Percentiles rank a stretch among this genome's conserved stretches.
phyloP scores from a whole-genome alignment of 2,888 invertebrate genomes.

The Chloroclysta siterata region DNA sequence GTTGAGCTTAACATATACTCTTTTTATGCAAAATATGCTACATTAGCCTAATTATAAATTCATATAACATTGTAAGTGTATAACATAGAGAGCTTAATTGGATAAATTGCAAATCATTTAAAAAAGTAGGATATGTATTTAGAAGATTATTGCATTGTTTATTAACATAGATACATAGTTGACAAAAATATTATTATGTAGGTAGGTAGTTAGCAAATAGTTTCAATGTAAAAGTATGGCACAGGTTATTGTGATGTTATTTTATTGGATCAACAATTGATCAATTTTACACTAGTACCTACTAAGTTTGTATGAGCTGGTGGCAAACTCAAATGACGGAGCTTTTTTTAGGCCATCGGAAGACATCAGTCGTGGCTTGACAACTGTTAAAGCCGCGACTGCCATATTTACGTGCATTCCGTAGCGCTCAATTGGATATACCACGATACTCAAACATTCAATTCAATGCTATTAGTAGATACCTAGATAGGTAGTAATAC shows the following conservation, averaged over 20 bases:
- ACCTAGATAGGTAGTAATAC: not conserved
- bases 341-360: not conserved
- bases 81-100: constrained; percentile 27
- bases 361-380: not conserved
- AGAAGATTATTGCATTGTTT: constrained; percentile 21
- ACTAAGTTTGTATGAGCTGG: constrained; percentile 1
- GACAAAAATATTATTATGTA: constrained; percentile 26
- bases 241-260: constrained; percentile 29
- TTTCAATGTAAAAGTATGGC: constrained; percentile 25
- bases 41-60: constrained; percentile 26
- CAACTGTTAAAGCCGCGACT: too few species aligned
- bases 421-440: not conserved
- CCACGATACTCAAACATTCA: not conserved
- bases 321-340: not conserved
- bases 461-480: not conserved
- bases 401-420: not conserved
- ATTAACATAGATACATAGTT: constrained; percentile 9
- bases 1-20: constrained; percentile 26
- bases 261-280: constrained; percentile 1
- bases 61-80: constrained; percentile 19
- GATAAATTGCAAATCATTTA: constrained; percentile 22
- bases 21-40: constrained; percentile 25
- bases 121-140: constrained; percentile 27
- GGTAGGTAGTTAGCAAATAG: constrained; percentile 15
- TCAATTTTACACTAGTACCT: not conserved